Percentiles rank a stretch among this genome's conserved stretches.
phyloP scores from a whole-genome alignment of 2,888 invertebrate genomes.

The Orthosia gracilis region DNA sequence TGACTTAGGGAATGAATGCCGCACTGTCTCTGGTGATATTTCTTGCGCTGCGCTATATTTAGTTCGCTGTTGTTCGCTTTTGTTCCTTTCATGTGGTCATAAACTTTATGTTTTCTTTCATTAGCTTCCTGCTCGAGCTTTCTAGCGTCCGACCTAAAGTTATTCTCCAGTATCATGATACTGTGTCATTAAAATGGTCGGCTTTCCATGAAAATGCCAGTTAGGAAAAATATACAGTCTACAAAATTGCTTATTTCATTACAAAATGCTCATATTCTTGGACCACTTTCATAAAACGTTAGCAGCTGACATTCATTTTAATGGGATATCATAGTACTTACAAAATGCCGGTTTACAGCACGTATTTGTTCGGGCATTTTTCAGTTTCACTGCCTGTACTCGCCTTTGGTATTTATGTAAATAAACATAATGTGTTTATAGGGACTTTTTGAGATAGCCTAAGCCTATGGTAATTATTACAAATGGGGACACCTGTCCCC shows the following conservation, averaged over 20 bases:
- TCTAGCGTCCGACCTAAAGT: constrained; percentile 38
- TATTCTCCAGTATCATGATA: constrained; percentile 45
- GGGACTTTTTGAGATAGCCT: constrained; percentile 18
- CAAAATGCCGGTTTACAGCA: constrained; percentile 52
- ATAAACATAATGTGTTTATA: neutral
- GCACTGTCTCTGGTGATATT: constrained; percentile 26
- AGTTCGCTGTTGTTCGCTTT: constrained; percentile 24
- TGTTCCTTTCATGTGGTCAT: constrained; percentile 42
- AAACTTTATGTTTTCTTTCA: constrained; percentile 57
- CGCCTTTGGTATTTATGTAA: neutral
- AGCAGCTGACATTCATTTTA: constrained; percentile 68
- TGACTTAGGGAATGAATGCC: constrained; percentile 29
- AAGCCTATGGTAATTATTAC: neutral
- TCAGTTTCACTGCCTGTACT: constrained; percentile 1
- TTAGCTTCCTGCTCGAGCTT: constrained; percentile 37
- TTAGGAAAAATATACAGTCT: constrained; percentile 67
- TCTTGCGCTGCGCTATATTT: constrained; percentile 20
- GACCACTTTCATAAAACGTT: constrained; percentile 64
- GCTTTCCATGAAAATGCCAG: constrained; percentile 61
- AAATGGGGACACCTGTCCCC: neutral
- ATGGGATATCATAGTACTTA: constrained; percentile 60
- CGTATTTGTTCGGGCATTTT: constrained; percentile 34
- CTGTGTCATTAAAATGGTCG: constrained; percentile 50
- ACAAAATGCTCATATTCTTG: constrained; percentile 67
- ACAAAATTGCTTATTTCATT: constrained; percentile 71